Conservation (phyloP, 2,888 invertebrate genomes). For the Allolobophora icterica region DNA sequence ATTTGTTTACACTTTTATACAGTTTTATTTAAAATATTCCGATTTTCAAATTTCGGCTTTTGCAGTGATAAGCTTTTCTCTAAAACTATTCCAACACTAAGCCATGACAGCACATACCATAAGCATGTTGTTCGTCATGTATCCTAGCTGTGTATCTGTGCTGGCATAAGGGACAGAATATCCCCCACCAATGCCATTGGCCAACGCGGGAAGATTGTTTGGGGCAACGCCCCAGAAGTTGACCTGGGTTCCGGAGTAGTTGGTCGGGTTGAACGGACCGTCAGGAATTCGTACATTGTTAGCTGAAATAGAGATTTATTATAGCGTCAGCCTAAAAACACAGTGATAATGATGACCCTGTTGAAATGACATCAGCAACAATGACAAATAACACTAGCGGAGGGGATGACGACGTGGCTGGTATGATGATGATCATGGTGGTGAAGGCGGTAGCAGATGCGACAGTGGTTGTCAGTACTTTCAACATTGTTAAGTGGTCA, state of each 20-base stretch:
- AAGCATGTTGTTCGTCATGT: constrained; percentile 63
- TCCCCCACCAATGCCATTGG: constrained; percentile 20
- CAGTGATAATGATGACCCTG: not conserved
- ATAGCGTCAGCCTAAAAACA: not conserved
- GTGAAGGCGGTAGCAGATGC: no score
- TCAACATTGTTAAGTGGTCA: no score
- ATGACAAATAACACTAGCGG: no score
- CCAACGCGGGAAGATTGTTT: not conserved
- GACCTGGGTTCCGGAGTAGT: constrained; percentile 66
- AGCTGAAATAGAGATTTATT: not conserved
- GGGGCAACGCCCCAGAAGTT: constrained; percentile 65
- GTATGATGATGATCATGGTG: no score
- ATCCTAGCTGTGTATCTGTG: constrained; percentile 61
- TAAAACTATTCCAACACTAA: not conserved
- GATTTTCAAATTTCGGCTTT: no score
- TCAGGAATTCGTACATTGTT: constrained; percentile 54
- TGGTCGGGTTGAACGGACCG: constrained; percentile 63
- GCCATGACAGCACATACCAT: constrained; percentile 38
- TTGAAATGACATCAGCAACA: no score
- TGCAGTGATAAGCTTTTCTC: no score
- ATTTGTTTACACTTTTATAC: no score
- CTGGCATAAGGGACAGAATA: constrained; percentile 41
- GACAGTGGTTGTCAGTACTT: no score
- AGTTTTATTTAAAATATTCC: no score
- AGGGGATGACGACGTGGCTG: no score